These are phyloP conservation scores for Nycticryphes semicollaris DNA, from an alignment of 2,113 vertebrate genomes.

Conservation along the genomic window DNA sequence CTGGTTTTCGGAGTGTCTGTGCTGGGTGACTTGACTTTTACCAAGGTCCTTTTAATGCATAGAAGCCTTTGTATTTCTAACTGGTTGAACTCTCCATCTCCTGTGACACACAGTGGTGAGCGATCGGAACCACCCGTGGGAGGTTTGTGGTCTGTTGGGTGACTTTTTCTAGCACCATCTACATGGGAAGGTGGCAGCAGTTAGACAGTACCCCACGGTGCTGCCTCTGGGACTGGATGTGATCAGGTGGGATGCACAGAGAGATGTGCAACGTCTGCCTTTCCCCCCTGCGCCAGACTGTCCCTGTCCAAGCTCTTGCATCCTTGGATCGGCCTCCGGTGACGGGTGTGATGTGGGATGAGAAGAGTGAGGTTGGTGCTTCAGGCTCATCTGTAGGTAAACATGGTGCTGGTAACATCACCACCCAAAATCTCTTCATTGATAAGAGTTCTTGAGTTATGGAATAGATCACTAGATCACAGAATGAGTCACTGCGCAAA, in stretches of 20 bases:
- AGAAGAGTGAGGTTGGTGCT: not conserved
- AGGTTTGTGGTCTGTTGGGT: not conserved
- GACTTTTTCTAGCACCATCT: not conserved
- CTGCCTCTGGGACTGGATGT: not conserved
- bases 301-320: not conserved
- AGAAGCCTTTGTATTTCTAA: not conserved
- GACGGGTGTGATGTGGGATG: not conserved
- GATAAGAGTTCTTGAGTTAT: not conserved
- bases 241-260: not conserved
- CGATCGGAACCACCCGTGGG: rapidly evolving
- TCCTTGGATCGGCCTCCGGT: not conserved
- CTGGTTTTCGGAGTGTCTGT: not conserved
- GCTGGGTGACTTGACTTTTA: not conserved
- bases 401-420: not conserved
- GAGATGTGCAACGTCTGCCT: not conserved
- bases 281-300: not conserved
- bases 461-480: too few species aligned
- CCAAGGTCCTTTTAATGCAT: rapidly evolving
- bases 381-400: not conserved
- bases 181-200: not conserved
- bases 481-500: not conserved
- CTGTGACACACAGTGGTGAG: not conserved
- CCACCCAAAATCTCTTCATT: not conserved
- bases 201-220: rapidly evolving
- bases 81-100: not conserved